A percentile compares a stretch with the other conserved stretches of the same genome.
phyloP scores from a whole-genome alignment of 2,888 invertebrate genomes.

The Pachycephus smyrnensis region DNA sequence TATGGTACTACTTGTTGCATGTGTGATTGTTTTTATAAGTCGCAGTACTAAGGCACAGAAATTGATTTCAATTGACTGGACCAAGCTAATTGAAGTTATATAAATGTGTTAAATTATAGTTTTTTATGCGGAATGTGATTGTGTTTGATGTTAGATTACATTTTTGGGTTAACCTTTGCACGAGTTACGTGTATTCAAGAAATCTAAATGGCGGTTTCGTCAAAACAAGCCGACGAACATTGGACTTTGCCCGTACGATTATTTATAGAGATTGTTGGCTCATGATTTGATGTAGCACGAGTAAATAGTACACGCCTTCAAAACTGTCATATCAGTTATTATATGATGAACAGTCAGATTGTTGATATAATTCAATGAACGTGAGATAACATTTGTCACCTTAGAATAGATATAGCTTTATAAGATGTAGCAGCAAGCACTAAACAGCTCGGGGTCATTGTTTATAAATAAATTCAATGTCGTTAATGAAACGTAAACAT shows the following conservation, averaged over 20 bases:
- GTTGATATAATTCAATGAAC: not conserved
- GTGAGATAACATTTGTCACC: not conserved
- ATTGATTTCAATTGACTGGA: not conserved
- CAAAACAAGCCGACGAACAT: not conserved
- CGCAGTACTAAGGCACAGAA: not conserved
- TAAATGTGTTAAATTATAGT: not conserved
- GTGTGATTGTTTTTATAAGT: not conserved
- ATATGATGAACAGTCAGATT: not conserved
- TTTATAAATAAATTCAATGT: not conserved
- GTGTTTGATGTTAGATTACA: not conserved
- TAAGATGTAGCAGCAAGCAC: not conserved
- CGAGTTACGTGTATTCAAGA: not conserved
- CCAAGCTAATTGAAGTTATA: not conserved
- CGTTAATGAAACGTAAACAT: not conserved
- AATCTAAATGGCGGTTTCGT: not conserved
- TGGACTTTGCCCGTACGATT: not conserved
- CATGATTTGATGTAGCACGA: not conserved
- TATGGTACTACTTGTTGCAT: not conserved
- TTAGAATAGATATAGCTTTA: not conserved
- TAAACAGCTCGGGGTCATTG: not conserved
- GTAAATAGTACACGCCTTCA: not conserved
- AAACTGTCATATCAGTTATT: not conserved
- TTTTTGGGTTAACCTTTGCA: not conserved
- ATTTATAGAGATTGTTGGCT: not conserved
- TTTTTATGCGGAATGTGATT: not conserved